Percentiles rank a stretch among this genome's conserved stretches.
Conservation (phyloP, 2,888 invertebrate genomes). For the Polia nebulosa region DNA sequence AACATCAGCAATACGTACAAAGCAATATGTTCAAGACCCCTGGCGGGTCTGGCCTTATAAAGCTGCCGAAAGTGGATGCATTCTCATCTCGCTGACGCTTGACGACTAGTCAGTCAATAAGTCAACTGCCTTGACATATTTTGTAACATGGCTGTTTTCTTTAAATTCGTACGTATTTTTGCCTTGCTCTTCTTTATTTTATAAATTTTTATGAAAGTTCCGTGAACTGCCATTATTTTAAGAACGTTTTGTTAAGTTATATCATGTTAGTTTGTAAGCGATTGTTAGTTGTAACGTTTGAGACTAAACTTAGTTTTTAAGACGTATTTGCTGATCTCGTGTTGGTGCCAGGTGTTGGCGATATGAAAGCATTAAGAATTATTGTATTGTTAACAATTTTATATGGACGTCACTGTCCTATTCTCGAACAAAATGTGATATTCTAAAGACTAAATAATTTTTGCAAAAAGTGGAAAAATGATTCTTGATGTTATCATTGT, state of each 20-base stretch:
- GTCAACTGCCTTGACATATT: constrained; percentile 64
- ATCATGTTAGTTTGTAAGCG: constrained; percentile 84
- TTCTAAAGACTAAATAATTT: constrained; percentile 88
- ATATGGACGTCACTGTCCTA: constrained; percentile 90
- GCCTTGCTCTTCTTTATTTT: constrained; percentile 75
- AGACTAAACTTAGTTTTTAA: constrained; percentile 85
- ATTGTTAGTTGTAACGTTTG: constrained; percentile 84
- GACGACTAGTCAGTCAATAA: constrained; percentile 75
- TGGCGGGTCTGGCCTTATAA: constrained; percentile 81
- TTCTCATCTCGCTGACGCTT: constrained; percentile 78
- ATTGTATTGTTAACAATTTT: constrained; percentile 88
- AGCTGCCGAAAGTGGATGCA: constrained; percentile 81
- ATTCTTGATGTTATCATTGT: constrained; percentile 91
- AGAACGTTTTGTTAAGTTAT: constrained; percentile 85
- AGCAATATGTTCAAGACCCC: constrained; percentile 81
- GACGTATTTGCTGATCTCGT: constrained; percentile 89
- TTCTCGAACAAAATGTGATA: constrained; percentile 90
- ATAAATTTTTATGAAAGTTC: constrained; percentile 79
- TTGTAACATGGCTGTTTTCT: constrained; percentile 54
- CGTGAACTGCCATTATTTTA: constrained; percentile 88
- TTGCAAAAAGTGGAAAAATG: constrained; percentile 85
- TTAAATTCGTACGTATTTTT: constrained; percentile 76
- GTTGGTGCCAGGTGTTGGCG: constrained; percentile 86
- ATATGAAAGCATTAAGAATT: constrained; percentile 91
- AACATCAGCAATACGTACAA: constrained; percentile 74